Evolutionary conservation across 1,140 invertebrate species (phyloP), one percentile per base, ranked within the genome.

Genomic region (Drosophila micromelanica): DNA sequence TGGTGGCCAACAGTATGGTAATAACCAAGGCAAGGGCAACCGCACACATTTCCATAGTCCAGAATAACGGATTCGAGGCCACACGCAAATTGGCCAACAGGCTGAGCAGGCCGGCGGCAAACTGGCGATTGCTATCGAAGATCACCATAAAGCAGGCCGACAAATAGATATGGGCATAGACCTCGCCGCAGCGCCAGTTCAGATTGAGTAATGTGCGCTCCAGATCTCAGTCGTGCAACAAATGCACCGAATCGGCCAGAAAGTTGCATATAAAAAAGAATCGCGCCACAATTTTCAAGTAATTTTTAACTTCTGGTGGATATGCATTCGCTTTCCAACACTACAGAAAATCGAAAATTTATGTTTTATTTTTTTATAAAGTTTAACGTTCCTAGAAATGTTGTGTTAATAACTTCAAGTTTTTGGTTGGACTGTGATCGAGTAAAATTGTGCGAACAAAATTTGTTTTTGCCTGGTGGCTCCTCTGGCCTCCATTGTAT

Each of bases 21-120:
- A 23, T 51, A 1, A 51, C 23, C 48, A 30, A 12, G 2, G 48
- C 17, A 3, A 7, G 32, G 23, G 11, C n/a, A 13, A 32, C 48
- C 5, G 27, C 48, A n/a, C 7, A 27, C 6, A 51, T 27, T 27
- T 51, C 48, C 5, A 51, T 1, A 6, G 6, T 51, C 48, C 48
- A 51, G 27, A 51, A 51, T 4, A 30, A 6, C 1, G 48, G 48
- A 51, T 51, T 51, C 9, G 27, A 23, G 20, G 23, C 23, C 4
- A 51, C 12, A 12, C 27, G 20, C 48, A 51, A 13, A 32, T 51
- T n/a, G 27, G 48, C 48, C 48, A 51, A 2, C 48, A 51, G 12
- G 48, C 20, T 27, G 15, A 51, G 48, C 5, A 51, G 2, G 6
- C 48, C 48, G 12, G 48, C 48, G n/a, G 48, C 23, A 0, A 51